These are phyloP conservation scores for Elysia crispata DNA, from an alignment of 2,888 invertebrate genomes.

Conservation along the genomic window DNA sequence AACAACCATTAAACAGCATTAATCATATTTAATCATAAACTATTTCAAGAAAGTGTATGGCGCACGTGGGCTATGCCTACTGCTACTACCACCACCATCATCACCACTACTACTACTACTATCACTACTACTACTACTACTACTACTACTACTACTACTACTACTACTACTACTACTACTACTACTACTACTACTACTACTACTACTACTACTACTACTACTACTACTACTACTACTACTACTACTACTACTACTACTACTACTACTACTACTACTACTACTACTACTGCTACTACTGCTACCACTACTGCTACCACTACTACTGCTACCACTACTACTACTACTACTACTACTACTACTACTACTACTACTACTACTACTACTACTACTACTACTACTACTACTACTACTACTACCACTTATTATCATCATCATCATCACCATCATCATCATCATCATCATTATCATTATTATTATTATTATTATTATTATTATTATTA, in stretches of 20 bases:
- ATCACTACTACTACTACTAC: conserved; percentile 55
- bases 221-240: conserved; percentile 34
- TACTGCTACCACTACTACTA: conserved; percentile 21
- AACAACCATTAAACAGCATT: no score
- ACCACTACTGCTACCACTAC: conserved; percentile 50
- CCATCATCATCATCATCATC: conserved; percentile 29
- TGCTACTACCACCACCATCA: conserved; percentile 38
- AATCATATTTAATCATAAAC: no score
- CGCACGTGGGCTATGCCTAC: not conserved
- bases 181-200: conserved; percentile 37
- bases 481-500: conserved; percentile 36
- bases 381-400: conserved; percentile 7
- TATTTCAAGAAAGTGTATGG: no score
- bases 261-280: conserved; percentile 34
- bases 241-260: conserved; percentile 35
- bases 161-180: conserved; percentile 26
- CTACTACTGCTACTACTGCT: conserved; percentile 51
- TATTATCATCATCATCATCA: conserved; percentile 20
- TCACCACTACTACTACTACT: conserved; percentile 52
- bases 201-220: conserved; percentile 35
- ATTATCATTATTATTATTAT: conserved; percentile 35
- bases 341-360: conserved; percentile 22
- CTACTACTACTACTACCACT: not conserved
- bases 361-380: conserved; percentile 16
- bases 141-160: no score